These are phyloP conservation scores for Laticauda laticaudata DNA, from an alignment of 2,113 vertebrate species.

Conservation along the genomic window DNA sequence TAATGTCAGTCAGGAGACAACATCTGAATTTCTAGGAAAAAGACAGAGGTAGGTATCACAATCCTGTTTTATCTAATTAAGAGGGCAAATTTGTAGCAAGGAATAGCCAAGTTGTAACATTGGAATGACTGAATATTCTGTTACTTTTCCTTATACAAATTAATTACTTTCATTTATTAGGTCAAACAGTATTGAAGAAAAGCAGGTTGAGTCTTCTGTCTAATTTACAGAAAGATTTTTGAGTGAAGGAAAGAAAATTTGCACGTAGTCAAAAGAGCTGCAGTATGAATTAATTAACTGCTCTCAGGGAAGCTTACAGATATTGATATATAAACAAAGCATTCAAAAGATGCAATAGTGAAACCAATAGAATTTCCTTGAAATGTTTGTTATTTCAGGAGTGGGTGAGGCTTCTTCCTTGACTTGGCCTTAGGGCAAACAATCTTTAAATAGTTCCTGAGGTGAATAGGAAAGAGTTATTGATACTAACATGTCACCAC, in stretches of 20 bases:
- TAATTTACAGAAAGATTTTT: background rate
- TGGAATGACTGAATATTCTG: background rate
- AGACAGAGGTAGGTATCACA: background rate
- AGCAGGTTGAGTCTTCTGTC: background rate
- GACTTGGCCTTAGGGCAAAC: background rate
- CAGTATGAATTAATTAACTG: slow-evolving; percentile 5
- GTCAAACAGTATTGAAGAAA: background rate
- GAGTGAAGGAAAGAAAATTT: background rate
- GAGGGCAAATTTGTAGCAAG: background rate
- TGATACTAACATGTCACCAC: background rate
- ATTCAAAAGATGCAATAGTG: background rate
- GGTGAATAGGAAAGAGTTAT: background rate
- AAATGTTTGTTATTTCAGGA: background rate
- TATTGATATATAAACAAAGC: background rate
- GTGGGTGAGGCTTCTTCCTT: background rate
- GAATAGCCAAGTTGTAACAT: background rate
- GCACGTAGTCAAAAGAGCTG: background rate
- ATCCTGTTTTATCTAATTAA: slow-evolving; percentile 6
- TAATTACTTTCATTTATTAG: background rate
- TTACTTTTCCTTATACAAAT: background rate
- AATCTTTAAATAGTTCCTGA: background rate
- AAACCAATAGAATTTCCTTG: background rate
- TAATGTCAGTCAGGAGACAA: background rate
- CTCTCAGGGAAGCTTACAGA: background rate
- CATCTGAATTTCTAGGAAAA: slow-evolving; percentile 4